These are phyloP conservation scores for Mactra quadrangularis DNA, from an alignment of 1,140 invertebrate genomes.

Conservation along the genomic window DNA sequence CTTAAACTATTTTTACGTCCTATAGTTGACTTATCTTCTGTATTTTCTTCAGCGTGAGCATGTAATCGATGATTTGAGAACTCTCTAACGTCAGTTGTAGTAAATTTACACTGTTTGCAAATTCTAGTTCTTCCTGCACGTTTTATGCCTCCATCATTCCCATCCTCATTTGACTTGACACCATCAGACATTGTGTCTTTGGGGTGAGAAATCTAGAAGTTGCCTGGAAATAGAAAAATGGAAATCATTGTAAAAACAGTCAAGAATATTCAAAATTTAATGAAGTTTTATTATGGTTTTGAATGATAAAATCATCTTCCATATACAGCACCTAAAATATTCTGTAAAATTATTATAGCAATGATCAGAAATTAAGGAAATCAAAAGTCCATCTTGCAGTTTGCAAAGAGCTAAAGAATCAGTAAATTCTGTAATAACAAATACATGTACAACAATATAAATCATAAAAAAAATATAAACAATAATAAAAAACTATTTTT, in stretches of 20 bases:
- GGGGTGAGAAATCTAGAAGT: slow-evolving; percentile 30
- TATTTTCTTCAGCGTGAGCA: slow-evolving; percentile 74
- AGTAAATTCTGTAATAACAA: no score
- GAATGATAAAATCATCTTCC: not conserved
- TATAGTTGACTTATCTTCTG: slow-evolving; percentile 63
- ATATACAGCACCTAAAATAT: not conserved
- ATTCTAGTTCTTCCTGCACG: slow-evolving; percentile 64
- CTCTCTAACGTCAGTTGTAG: slow-evolving; percentile 74
- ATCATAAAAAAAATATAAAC: no score
- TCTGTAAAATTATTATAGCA: not conserved
- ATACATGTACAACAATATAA: no score
- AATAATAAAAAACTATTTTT: no score
- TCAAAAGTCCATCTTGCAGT: no score
- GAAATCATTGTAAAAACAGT: not conserved
- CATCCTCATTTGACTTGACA: slow-evolving; percentile 57
- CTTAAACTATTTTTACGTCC: slow-evolving; percentile 47
- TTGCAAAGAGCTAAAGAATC: no score
- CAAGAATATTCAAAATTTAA: not conserved
- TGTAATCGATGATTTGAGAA: slow-evolving; percentile 76
- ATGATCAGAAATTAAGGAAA: no score
- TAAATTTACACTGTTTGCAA: slow-evolving; percentile 78
- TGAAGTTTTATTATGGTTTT: not conserved
- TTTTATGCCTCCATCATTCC: slow-evolving; percentile 34
- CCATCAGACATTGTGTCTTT: slow-evolving; percentile 63
- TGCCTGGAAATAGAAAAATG: slow-evolving; percentile 59